Base-by-base conservation (phyloP, 2,797 vertebrate species). In the Synanceia verrucosa region DNA sequence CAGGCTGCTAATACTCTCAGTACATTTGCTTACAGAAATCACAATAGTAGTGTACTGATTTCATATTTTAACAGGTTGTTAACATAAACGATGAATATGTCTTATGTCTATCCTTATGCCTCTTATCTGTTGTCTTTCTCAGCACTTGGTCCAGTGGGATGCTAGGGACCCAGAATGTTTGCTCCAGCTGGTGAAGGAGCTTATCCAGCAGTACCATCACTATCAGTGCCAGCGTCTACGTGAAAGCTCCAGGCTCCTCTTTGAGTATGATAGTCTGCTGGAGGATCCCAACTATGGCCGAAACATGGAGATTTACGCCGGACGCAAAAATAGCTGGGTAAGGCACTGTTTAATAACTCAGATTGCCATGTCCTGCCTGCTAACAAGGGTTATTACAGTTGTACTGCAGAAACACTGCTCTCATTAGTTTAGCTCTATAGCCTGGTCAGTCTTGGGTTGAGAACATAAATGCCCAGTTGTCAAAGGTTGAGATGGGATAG, bases 321-420 rank as follows among this genome's bases (percentile, higher is more conserved):
- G 96, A 28, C 96, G 95, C 88, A 99, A 99, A 86, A 99, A 98
- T 93, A 98, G 95, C 94, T 99, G 98, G 98, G 98, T 99, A 92
- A 69, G 73, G 31, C 9, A 29, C 56, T 31, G 47, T 19, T 33
- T 3, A 13, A 0, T 0, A 4, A 33, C 55, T 8, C 0, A 43
- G 10, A 19, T n/a, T n/a, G n/a, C n/a, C n/a, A n/a, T n/a, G n/a
- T n/a, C n/a, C n/a, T n/a, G n/a, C n/a, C n/a, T n/a, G n/a, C n/a
- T n/a, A n/a, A n/a, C n/a, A n/a, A 1, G 44, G 23, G 33, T 48
- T 10, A 5, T 2, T 4, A 14, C 51, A 33, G 6, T 16, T 4
- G 41, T 10, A 53, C 43, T 13, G 2, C 24, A 41, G 28, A 29
- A 69, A 29, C 59, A 28, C 8, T 36, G 16, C 37, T 29, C 47